Base-by-base conservation (phyloP, 1,140 invertebrate species). In the Heterodera carotae region DNA sequence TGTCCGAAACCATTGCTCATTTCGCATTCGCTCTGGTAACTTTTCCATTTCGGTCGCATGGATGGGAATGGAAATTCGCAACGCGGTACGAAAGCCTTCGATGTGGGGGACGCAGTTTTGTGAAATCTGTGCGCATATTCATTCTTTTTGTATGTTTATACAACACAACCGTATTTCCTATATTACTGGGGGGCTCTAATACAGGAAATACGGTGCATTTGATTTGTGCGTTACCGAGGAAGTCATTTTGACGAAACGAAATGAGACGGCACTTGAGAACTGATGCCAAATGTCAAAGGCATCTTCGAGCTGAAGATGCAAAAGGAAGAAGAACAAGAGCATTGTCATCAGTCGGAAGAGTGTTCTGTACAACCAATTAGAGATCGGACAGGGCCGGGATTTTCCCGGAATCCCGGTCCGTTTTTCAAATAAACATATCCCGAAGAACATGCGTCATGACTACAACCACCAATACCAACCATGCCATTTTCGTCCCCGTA, bases 11-110 rank as follows among this genome's bases (percentile, higher is more conserved):
- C 68, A 68, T 66, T 82, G 75, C n/a, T 80, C 78, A 15, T 73
- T 72, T n/a, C 68, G 69, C 27, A 77, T 29, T 34, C 34, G 39
- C 15, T 59, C 29, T 15, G 85, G 83, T 8, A 86, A 67, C 34
- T 74, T 69, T 66, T 75, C 76, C 33, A 85, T 79, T 53, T 77
- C 56, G 5, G 71, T 70, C 31, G 77, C 69, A 48, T 80, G 81
- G 18, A 86, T 53, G n/a, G 85, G 86, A 64, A 86, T 86, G 22
- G 84, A 75, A 27, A 86, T 69, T 39, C 75, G 43, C 43, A 85
- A 48, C n/a, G 72, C 39, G 27, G 62, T 75, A 18, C 71, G 59
- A 71, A 64, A 67, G 6, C 81, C 84, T 8, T 69, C 71, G 39
- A 85, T 85, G 39, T 83, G 70, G 22, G 81, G 75, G 18, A 83